Evolutionary conservation across 2,888 invertebrate species (phyloP), one percentile per base, ranked within the genome.

Genomic region (Eupithecia tripunctaria): DNA sequence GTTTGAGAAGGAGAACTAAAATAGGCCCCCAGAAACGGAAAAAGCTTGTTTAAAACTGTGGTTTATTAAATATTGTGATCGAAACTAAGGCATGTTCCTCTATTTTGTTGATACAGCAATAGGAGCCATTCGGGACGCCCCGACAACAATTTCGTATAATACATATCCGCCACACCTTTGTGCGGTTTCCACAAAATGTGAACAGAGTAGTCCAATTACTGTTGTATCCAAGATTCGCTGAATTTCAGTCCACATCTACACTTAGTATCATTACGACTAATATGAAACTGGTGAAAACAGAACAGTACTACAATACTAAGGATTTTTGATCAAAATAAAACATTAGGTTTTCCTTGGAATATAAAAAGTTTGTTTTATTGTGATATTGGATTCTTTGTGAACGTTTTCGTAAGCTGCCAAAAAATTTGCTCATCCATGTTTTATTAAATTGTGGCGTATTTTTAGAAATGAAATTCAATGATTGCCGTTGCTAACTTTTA

Each of bases 141-240:
- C 25, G 21, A 25, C 25, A 25, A 56, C 56, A 56, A 56, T 56
- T 56, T 56, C 56, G 56, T 56, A 56, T 66, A 27, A 66, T 51
- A 51, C 47, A 51, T 51, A 51, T 56, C 25, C 14, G 3, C 56
- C 56, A 56, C 51, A 51, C 56, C 56, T 56, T 56, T 56, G 56
- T 56, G 56, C 5, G 25, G 56, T 56, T 56, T 56, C 5, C 56
- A 14, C 56, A 56, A 56, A 56, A 56, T 56, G 21, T 56, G 25
- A 56, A 56, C 56, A 56, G 21, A 8, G 21, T 25, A 25, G 56
- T 56, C 56, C 25, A 56, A 25, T 56, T 56, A 56, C 56, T 56
- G 25, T 25, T 25, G 56, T 56, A 56, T 25, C 56, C 21, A 25
- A 56, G 56, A 56, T 56, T 56, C 56, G 25, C 56, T 25, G 56